phyloP scores from a whole-genome alignment of 2,113 vertebrate genomes.

The Anoura caudifer region DNA sequence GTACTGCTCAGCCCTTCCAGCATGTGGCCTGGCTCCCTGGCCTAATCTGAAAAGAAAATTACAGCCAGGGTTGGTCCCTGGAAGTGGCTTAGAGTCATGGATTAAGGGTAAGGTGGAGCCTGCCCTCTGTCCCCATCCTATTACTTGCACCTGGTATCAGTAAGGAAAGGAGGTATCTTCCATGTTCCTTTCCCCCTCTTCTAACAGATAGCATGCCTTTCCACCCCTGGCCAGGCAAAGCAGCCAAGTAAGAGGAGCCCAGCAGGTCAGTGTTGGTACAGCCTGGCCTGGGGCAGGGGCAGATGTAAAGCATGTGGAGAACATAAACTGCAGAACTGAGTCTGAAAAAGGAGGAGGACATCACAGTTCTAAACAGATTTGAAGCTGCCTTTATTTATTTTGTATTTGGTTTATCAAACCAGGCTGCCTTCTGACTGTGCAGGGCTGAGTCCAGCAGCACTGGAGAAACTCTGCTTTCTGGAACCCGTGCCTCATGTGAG shows the following conservation, averaged over 20 bases:
- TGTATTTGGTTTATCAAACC: not conserved
- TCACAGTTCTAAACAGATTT: fast-evolving
- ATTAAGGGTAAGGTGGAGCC: too few relatives aligned
- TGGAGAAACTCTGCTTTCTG: not conserved
- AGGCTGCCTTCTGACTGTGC: too few relatives aligned
- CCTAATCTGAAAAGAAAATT: not conserved
- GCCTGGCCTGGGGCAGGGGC: not conserved
- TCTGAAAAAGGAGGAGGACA: not conserved
- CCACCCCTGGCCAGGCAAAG: not conserved
- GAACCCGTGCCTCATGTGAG: fast-evolving
- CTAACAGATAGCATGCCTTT: not conserved
- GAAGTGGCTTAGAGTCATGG: not conserved
- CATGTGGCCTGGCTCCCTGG: fast-evolving
- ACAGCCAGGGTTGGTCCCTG: fast-evolving
- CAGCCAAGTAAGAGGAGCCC: fast-evolving
- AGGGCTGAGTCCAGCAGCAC: fast-evolving
- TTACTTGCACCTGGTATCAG: not conserved
- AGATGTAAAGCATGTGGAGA: not conserved
- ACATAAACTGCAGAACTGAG: not conserved
- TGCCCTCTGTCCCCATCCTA: not conserved
- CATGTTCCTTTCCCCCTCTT: not conserved
- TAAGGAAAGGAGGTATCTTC: not conserved
- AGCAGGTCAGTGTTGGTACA: fast-evolving
- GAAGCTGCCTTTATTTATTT: not conserved
- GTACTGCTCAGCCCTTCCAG: fast-evolving